These are phyloP conservation scores for Phrynocephalus forsythii DNA, from an alignment of 2,797 vertebrate genomes.

Conservation along the genomic window DNA sequence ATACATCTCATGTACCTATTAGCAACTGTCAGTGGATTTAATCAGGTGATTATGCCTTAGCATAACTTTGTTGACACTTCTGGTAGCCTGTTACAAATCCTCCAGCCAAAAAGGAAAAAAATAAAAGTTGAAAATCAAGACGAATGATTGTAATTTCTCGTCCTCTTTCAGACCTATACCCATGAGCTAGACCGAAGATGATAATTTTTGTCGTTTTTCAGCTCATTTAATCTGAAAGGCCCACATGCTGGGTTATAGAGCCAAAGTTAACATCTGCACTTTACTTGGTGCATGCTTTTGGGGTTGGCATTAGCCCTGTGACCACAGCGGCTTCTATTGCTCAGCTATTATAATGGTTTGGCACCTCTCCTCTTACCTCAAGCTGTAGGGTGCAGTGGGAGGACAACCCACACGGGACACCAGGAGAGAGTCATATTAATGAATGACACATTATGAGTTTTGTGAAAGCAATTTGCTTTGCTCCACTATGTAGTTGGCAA, in stretches of 20 bases:
- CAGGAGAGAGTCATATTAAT: constrained; percentile 71
- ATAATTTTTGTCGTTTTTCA: constrained; percentile 69
- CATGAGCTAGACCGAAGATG: constrained; percentile 50
- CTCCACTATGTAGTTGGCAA: constrained; percentile 64
- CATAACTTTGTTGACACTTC: constrained; percentile 29
- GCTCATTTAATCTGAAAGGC: constrained; percentile 74
- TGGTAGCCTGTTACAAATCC: constrained; percentile 24
- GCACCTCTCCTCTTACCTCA: constrained; percentile 71
- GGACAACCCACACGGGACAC: constrained; percentile 68
- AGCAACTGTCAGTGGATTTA: constrained; percentile 31
- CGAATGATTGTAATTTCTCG: constrained; percentile 54
- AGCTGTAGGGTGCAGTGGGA: constrained; percentile 69
- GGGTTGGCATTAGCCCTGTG: constrained; percentile 74
- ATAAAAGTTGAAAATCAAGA: constrained; percentile 38
- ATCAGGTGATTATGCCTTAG: constrained; percentile 14
- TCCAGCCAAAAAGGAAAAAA: constrained; percentile 23
- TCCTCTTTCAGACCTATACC: constrained; percentile 18
- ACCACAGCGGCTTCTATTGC: constrained; percentile 75
- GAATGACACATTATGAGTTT: constrained; percentile 71
- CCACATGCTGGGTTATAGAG: constrained; percentile 63
- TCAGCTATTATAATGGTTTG: constrained; percentile 77
- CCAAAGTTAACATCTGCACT: constrained; percentile 77
- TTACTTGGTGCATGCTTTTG: constrained; percentile 71
- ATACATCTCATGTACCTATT: constrained; percentile 21
- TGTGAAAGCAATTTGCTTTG: constrained; percentile 72